phyloP scores from a whole-genome alignment of 1,140 invertebrate species.

The Amphibalanus amphitrite region DNA sequence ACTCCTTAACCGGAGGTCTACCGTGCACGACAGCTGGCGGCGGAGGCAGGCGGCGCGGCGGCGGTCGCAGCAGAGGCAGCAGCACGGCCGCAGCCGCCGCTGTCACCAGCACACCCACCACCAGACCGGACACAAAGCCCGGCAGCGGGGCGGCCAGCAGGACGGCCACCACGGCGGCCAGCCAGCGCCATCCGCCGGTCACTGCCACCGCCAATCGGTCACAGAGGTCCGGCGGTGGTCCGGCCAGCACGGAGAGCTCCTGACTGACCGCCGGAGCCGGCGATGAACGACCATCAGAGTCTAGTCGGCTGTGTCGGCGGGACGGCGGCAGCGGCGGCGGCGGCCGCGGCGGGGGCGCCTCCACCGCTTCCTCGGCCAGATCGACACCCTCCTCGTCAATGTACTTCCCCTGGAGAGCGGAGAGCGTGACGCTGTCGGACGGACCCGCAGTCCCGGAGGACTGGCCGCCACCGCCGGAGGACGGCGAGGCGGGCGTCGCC shows the following conservation, averaged over 20 bases:
- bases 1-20: background rate
- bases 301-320: background rate
- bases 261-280: no score
- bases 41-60: background rate
- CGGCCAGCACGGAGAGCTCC: background rate
- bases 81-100: background rate
- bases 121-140: background rate
- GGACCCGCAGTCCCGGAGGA: no score
- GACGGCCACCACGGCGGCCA: background rate
- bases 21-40: background rate
- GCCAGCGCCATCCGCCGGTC: background rate
- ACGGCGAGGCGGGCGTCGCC: no score
- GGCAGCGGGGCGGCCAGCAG: background rate
- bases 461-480: no score
- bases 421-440: background rate
- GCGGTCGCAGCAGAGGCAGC: background rate
- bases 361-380: background rate
- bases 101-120: background rate
- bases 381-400: background rate
- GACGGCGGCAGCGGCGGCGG: no score
- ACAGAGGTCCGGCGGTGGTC: no score
- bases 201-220: no score
- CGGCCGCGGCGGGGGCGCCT: background rate
- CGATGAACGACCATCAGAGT: background rate
- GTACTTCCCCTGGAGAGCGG: background rate